Percentiles rank a stretch among this genome's conserved stretches.
These are phyloP conservation scores for Plebejus argus DNA, from an alignment of 2,888 invertebrate genomes.

Conservation along the genomic window DNA sequence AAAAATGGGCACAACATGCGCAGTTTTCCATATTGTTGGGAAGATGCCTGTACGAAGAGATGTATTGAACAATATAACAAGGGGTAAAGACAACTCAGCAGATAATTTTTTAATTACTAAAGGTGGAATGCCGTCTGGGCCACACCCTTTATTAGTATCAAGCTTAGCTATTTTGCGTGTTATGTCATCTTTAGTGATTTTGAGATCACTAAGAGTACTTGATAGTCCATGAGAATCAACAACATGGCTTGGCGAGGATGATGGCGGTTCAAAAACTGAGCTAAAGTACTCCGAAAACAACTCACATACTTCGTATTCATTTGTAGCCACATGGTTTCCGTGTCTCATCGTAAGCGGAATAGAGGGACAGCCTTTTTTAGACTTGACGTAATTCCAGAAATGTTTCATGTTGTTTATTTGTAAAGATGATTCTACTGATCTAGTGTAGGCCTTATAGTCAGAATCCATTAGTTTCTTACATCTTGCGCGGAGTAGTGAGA, in stretches of 20 bases:
- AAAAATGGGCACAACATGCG: not conserved
- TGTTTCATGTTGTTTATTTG: not conserved
- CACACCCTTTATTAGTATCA: not conserved
- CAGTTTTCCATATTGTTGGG: not conserved
- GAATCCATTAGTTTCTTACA: not conserved
- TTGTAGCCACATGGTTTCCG: not conserved
- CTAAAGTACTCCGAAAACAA: not conserved
- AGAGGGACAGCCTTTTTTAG: not conserved
- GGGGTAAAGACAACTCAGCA: not conserved
- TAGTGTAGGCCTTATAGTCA: not conserved
- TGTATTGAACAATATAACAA: not conserved
- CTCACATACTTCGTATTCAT: not conserved
- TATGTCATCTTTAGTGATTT: not conserved
- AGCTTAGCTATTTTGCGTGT: not conserved
- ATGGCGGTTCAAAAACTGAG: not conserved
- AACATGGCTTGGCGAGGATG: too few species aligned
- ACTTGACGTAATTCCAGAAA: not conserved
- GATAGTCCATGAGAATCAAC: not conserved
- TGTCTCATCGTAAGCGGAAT: not conserved
- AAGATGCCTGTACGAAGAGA: not conserved
- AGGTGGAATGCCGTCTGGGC: not conserved
- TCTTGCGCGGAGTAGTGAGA: not conserved
- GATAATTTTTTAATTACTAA: not conserved
- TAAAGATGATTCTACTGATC: not conserved
- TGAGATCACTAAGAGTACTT: not conserved